Percentiles rank a stretch among this genome's conserved stretches.
Conservation (phyloP, 2,113 vertebrate species). For the Corydoras maculifer region DNA sequence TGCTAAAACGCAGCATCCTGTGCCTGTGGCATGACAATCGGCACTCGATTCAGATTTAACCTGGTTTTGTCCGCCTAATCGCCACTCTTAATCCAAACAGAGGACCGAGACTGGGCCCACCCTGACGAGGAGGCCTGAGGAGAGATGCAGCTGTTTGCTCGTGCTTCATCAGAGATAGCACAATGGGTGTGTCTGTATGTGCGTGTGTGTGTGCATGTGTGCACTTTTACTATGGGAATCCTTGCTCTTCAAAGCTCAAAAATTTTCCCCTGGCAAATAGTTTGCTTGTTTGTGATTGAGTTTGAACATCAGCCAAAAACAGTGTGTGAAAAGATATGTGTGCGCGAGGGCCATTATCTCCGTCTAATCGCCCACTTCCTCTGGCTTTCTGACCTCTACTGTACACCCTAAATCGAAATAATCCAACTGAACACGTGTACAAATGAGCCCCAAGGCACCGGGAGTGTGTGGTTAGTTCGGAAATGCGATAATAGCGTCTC, state of each 20-base stretch:
- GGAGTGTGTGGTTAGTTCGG: constrained; percentile 12
- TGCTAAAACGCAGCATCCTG: constrained; percentile 54
- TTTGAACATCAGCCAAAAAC: constrained; percentile 19
- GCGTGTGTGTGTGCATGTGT: constrained; percentile 21
- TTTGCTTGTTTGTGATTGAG: constrained; percentile 41
- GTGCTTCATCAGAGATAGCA: constrained; percentile 37
- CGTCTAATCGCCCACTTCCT: constrained; percentile 31
- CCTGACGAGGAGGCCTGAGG: constrained; percentile 39
- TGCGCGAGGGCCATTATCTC: constrained; percentile 9
- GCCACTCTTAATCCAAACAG: constrained; percentile 49
- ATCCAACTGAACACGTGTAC: constrained; percentile 11
- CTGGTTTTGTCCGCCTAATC: constrained; percentile 48
- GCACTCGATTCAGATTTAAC: constrained; percentile 43
- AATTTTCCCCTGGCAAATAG: constrained; percentile 35
- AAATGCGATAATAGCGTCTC: constrained; percentile 22
- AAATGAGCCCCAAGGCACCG: constrained; percentile 6
- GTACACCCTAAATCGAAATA: constrained; percentile 20
- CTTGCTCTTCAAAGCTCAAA: constrained; percentile 22
- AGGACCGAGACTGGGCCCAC: constrained; percentile 47
- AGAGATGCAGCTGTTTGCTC: constrained; percentile 45
- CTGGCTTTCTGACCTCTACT: constrained; percentile 22
- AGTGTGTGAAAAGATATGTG: neutral
- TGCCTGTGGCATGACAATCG: constrained; percentile 52
- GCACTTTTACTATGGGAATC: constrained; percentile 36
- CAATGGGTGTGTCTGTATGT: constrained; percentile 35